Percentiles rank a stretch among this genome's conserved stretches.
Evolutionary conservation across 2,888 invertebrate genomes (phyloP).

Genomic region (Metalampra italica): DNA sequence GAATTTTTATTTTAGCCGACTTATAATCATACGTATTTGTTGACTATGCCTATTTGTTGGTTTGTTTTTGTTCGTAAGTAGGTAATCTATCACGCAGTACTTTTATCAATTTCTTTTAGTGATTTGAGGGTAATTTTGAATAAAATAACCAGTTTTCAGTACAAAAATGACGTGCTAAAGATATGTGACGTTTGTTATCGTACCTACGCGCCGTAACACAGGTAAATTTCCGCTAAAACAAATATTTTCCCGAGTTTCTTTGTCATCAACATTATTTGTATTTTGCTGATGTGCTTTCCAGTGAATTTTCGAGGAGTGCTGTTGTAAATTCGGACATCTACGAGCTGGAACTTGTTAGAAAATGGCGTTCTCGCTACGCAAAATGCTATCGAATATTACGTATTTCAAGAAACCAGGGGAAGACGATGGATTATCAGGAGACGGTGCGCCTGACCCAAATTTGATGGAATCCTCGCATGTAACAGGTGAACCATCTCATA

Average conservation of each 20-base stretch:
- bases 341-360: constrained; percentile 9
- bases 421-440: constrained; percentile 5
- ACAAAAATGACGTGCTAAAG: constrained; percentile 33
- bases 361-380: constrained; percentile 69
- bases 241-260: constrained; percentile 6
- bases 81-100: neutral
- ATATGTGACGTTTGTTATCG: constrained; percentile 18
- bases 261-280: constrained; percentile 7
- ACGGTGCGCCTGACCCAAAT: constrained; percentile 12
- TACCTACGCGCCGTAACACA: constrained; percentile 1
- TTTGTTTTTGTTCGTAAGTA: too few species aligned
- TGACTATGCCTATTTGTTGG: neutral
- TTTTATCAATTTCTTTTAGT: constrained; percentile 16
- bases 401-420: constrained; percentile 62
- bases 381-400: constrained; percentile 65
- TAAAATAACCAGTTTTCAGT: constrained; percentile 17
- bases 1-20: constrained; percentile 18
- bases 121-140: constrained; percentile 39
- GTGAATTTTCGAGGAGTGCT: neutral
- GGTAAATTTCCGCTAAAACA: constrained; percentile 5
- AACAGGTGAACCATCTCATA: constrained; percentile 21
- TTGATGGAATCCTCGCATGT: constrained; percentile 15
- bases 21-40: constrained; percentile 18
- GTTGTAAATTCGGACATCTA: constrained; percentile 4
- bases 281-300: neutral